phyloP scores from a whole-genome alignment of 2,888 invertebrate genomes.

The Lysandra coridon region DNA sequence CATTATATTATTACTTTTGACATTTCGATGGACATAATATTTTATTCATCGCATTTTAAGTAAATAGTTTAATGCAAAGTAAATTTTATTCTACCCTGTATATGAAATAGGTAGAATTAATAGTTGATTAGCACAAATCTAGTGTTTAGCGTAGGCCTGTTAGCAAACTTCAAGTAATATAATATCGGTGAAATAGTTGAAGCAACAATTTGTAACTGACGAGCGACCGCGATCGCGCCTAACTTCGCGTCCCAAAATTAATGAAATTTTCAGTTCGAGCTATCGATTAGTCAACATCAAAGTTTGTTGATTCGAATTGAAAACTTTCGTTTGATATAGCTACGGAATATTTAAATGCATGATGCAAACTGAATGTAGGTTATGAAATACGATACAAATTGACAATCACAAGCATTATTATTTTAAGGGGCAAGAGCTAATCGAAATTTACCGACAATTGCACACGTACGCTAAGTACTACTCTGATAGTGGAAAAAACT shows the following conservation, averaged over 20 bases:
- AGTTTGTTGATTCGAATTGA: slow-evolving; percentile 24
- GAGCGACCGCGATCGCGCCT: slow-evolving; percentile 46
- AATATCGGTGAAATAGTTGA: slow-evolving; percentile 39
- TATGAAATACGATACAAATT: no score
- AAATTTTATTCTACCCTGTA: background rate
- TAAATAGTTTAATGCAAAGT: background rate
- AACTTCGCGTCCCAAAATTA: slow-evolving; percentile 55
- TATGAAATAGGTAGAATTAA: background rate
- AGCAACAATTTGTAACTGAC: slow-evolving; percentile 49
- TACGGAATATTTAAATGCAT: background rate
- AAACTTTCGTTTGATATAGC: background rate
- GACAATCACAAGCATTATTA: no score
- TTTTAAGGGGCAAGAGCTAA: no score
- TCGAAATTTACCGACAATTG: no score
- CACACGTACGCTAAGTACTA: no score
- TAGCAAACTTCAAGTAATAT: background rate
- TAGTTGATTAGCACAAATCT: background rate
- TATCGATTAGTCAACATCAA: slow-evolving; percentile 31
- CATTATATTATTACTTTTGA: no score
- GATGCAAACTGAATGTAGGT: background rate
- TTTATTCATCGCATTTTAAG: background rate
- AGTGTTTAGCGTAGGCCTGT: background rate
- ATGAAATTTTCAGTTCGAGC: slow-evolving; percentile 53
- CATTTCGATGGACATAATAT: no score
- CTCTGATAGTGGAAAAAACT: no score